phyloP scores from a whole-genome alignment of 2,888 invertebrate genomes.

The Erebia ligea region DNA sequence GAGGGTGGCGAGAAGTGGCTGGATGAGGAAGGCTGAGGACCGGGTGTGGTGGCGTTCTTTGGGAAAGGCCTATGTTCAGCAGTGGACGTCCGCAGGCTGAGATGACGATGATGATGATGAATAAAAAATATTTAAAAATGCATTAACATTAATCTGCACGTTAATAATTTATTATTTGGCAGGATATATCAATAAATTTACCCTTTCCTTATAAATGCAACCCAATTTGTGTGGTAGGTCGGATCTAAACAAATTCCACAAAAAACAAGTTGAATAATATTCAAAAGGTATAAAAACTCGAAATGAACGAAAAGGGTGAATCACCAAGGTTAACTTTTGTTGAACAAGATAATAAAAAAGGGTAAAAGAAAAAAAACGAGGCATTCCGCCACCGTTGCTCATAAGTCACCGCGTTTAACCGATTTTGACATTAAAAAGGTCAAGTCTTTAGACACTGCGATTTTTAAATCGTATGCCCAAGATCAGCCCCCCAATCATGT shows the following conservation, averaged over 20 bases:
- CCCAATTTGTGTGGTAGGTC: constrained; percentile 24
- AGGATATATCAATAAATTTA: constrained; percentile 9
- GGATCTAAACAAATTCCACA: constrained; percentile 27
- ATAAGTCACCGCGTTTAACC: constrained; percentile 53
- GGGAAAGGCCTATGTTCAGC: too few species aligned
- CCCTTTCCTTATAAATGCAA: background rate
- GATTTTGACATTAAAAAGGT: constrained; percentile 50
- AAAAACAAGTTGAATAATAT: constrained; percentile 16
- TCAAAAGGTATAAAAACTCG: constrained; percentile 18
- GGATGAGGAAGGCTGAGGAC: too few species aligned
- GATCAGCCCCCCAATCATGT: too few species aligned
- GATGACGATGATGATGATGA: too few species aligned
- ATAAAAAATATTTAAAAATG: background rate
- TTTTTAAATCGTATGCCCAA: constrained; percentile 16
- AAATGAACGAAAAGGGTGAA: constrained; percentile 41
- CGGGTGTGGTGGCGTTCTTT: too few species aligned
- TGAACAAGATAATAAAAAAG: constrained; percentile 41
- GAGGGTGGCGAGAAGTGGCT: too few species aligned
- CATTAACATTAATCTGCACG: constrained; percentile 11
- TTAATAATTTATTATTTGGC: background rate
- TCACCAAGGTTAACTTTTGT: constrained; percentile 47
- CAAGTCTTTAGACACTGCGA: constrained; percentile 44
- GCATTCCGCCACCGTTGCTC: constrained; percentile 50
- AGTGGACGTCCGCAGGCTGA: too few species aligned
- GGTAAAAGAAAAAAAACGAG: constrained; percentile 29